Evolutionary conservation across 2,888 invertebrate genomes (phyloP), one percentile per base, ranked within the genome.

Genomic region (Pemphredon lugubris): DNA sequence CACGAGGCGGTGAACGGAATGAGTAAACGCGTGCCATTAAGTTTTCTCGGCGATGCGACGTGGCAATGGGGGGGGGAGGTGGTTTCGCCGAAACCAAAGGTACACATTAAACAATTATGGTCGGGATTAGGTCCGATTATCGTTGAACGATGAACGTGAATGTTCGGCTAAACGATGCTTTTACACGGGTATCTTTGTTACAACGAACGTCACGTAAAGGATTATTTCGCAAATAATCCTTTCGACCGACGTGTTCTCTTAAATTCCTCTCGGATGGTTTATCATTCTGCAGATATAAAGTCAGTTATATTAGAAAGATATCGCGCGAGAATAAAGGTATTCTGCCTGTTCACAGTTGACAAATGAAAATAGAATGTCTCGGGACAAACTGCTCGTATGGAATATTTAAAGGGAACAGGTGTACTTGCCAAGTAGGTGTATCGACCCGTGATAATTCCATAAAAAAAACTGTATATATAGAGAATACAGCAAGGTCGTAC

Each of bases 11-110:
- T 44, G 40, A 51, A 47, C 51, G 54, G 64, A 78, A 75, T 64
- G 73, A 66, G 77, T 69, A 72, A 82, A 80, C 73, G 72, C 70
- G 70, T 66, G 70, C 68, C 73, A 78, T 78, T 75, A 72, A 75
- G 54, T 78, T n/a, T n/a, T 67, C 74, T 30, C 39, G 39, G 16
- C 40, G 64, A 64, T 51, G 42, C 34, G 16, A n/a, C 32, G 21
- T 30, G 74, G 55, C 53, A 48, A 20, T 21, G 13, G 37, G 18
- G 14, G 39, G 11, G 16, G 47, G 18, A 30, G 11, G 13, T 18
- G 23, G 7, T 16, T 9, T n/a, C n/a, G 26, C 16, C 5, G 14
- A 44, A 50, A 14, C 13, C 55, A n/a, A 60, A 47, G 50, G 39
- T 61, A 47, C 39, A 26, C 30, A 57, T 71, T 71, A 51, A 39